These are phyloP conservation scores for Vanessa cardui DNA, from an alignment of 2,888 invertebrate species.

Conservation along the genomic window DNA sequence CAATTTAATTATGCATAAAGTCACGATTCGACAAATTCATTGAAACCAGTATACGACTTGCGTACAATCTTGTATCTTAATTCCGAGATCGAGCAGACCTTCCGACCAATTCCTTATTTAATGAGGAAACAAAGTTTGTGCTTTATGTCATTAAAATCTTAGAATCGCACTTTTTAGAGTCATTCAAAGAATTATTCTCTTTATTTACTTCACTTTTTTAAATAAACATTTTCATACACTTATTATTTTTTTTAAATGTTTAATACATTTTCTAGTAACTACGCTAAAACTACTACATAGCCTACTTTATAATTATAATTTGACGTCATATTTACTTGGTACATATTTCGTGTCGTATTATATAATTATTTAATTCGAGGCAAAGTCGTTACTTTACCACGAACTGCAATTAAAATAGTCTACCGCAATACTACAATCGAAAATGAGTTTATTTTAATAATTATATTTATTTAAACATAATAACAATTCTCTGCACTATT, in stretches of 20 bases:
- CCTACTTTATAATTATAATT: no score
- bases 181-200: neutral
- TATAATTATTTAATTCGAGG: no score
- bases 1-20: constrained; percentile 73
- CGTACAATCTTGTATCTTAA: constrained; percentile 23
- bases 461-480: constrained; percentile 34
- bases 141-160: neutral
- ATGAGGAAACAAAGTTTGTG: constrained; percentile 13
- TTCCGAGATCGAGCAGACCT: constrained; percentile 4
- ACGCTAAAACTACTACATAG: no score
- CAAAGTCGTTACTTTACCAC: no score
- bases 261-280: neutral
- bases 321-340: no score
- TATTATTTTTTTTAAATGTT: neutral
- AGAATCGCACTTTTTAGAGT: no score
- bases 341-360: no score
- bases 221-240: neutral
- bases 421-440: neutral
- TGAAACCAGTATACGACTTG: constrained; percentile 43
- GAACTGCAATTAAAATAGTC: constrained; percentile 2
- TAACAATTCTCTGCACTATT: constrained; percentile 52
- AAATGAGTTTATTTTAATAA: neutral
- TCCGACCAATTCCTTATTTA: constrained; percentile 16
- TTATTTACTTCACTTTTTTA: neutral
- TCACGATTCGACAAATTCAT: constrained; percentile 68